phyloP scores from a whole-genome alignment of 2,113 vertebrate species.

The Hiodon alosoides region DNA sequence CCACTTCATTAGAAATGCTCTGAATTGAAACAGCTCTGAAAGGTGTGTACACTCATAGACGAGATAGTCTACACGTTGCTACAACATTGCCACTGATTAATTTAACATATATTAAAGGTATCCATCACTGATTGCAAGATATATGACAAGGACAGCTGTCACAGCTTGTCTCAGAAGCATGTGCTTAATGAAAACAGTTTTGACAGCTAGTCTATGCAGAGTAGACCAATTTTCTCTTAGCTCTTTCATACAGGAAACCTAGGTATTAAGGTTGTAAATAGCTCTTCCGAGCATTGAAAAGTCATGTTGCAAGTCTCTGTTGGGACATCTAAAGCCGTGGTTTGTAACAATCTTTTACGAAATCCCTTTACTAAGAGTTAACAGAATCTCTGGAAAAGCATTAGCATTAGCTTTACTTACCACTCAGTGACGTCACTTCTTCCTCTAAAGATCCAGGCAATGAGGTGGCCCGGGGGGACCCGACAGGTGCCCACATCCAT shows the following conservation, averaged over 20 bases:
- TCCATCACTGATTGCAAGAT: too few relatives aligned
- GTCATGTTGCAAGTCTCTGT: background rate
- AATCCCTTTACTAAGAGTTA: background rate
- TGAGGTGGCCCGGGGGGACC: conserved; percentile 79
- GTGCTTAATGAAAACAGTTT: too few relatives aligned
- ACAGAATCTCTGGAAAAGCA: background rate
- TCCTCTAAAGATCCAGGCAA: conserved; percentile 66
- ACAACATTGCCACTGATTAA: too few relatives aligned
- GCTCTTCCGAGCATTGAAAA: background rate
- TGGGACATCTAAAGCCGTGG: background rate
- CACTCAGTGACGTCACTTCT: conserved; percentile 9
- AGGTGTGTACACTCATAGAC: background rate
- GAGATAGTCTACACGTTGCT: background rate
- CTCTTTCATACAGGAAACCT: too few relatives aligned
- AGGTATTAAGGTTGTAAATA: background rate
- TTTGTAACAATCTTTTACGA: background rate
- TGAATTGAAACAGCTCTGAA: background rate
- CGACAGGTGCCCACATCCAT: conserved; percentile 79
- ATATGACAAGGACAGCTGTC: too few relatives aligned
- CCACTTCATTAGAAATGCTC: background rate
- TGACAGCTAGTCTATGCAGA: too few relatives aligned
- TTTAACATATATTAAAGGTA: too few relatives aligned
- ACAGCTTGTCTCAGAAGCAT: too few relatives aligned
- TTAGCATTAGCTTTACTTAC: background rate
- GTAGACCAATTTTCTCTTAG: too few relatives aligned